These are phyloP conservation scores for western clawed frog (Xenopus tropicalis) DNA, from an alignment of 2,113 vertebrate genomes.

Conservation along the genomic window DNA sequence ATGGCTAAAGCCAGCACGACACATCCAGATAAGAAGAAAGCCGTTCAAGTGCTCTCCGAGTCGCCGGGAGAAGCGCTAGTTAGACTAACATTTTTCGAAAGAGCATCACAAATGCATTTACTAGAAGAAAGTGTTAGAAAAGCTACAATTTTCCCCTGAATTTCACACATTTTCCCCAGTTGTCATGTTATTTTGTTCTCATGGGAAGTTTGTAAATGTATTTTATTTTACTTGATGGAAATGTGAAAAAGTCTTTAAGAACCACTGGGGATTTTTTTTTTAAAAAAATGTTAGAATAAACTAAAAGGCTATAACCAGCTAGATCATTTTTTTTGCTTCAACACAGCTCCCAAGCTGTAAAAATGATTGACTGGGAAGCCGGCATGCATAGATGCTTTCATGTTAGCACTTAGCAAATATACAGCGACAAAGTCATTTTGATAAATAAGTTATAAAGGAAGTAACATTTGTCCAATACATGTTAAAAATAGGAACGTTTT, in stretches of 20 bases:
- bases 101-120: constrained; percentile 42
- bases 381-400: too few relatives aligned
- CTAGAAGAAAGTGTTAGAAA: constrained; percentile 30
- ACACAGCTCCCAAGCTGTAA: background rate
- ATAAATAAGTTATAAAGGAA: too few relatives aligned
- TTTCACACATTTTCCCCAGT: constrained; percentile 45
- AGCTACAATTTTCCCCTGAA: constrained; percentile 40
- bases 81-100: constrained; percentile 36
- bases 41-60: constrained; percentile 4
- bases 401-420: too few relatives aligned
- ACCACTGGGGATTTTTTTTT: constrained; percentile 25
- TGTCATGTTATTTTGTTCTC: constrained; percentile 41
- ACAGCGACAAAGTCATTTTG: too few relatives aligned
- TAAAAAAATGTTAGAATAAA: constrained; percentile 4
- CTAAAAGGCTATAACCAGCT: background rate
- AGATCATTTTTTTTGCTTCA: constrained; percentile 5
- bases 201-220: constrained; percentile 40
- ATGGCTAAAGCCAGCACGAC: constrained; percentile 9
- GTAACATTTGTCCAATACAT: too few relatives aligned
- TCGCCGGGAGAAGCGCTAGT: constrained; percentile 8
- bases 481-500: too few relatives aligned
- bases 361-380: background rate
- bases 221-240: constrained; percentile 50
- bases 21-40: constrained; percentile 13
- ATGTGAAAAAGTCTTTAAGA: constrained; percentile 34